These are phyloP conservation scores for Lasioglossum leucozonium DNA, from an alignment of 2,888 invertebrate genomes.

Conservation along the genomic window DNA sequence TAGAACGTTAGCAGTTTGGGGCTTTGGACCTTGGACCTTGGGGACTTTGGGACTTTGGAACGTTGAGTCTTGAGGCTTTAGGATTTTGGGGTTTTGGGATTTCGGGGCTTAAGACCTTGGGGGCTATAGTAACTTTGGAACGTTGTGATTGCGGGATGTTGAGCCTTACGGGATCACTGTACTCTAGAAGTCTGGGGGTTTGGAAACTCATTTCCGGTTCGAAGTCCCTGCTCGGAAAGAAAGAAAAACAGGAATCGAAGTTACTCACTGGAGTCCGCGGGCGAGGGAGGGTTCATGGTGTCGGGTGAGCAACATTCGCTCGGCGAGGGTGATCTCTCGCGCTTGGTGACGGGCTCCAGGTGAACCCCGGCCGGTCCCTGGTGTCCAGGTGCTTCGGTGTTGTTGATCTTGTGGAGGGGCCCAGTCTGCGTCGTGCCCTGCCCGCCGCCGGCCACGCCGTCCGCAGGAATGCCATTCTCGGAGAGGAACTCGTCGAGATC, in stretches of 20 bases:
- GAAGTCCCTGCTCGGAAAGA: background rate
- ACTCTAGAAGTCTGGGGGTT: background rate
- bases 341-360: constrained; percentile 91
- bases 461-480: constrained; percentile 96
- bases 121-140: background rate
- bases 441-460: constrained; percentile 88
- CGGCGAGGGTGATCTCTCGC: constrained; percentile 94
- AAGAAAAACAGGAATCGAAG: background rate
- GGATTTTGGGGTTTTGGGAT: background rate
- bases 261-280: constrained; percentile 94
- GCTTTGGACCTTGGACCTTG: too few relatives aligned
- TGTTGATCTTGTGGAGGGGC: constrained; percentile 83
- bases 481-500: constrained; percentile 98
- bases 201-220: background rate
- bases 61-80: background rate
- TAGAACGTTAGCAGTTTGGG: too few relatives aligned
- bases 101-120: background rate
- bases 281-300: constrained; percentile 95
- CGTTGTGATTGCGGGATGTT: background rate
- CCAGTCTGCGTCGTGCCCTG: constrained; percentile 81
- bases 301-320: constrained; percentile 96
- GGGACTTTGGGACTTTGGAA: too few relatives aligned
- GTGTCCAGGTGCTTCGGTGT: constrained; percentile 83
- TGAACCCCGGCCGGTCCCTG: constrained; percentile 88
- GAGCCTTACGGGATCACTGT: background rate